phyloP scores from a whole-genome alignment of 2,888 invertebrate species.

The Eurytoma adleriae region DNA sequence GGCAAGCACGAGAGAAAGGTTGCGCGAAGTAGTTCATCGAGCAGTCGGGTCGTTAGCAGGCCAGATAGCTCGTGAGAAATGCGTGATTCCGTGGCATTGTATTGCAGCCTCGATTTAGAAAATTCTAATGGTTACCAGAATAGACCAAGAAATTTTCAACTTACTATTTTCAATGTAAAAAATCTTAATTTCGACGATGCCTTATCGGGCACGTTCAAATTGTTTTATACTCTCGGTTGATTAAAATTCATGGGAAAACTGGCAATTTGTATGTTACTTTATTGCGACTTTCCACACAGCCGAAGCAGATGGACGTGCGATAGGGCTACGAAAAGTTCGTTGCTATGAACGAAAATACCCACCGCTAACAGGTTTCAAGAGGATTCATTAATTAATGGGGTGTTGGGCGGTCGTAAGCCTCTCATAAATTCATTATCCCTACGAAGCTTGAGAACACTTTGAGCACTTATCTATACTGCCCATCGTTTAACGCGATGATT shows the following conservation, averaged over 20 bases:
- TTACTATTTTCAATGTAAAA: too few species aligned
- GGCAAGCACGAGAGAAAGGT: conserved; percentile 43
- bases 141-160: too few species aligned
- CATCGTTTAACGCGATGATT: not conserved
- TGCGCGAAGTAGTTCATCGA: conserved; percentile 44
- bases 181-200: too few species aligned
- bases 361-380: conserved; percentile 13
- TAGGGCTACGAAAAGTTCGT: not conserved
- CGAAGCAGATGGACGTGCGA: conserved; percentile 2
- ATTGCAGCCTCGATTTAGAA: too few species aligned
- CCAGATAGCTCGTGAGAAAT: conserved; percentile 22
- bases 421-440: conserved; percentile 49
- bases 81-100: not conserved
- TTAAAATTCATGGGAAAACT: too few species aligned
- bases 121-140: too few species aligned
- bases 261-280: too few species aligned
- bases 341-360: conserved; percentile 20
- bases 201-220: too few species aligned
- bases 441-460: not conserved
- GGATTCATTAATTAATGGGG: conserved; percentile 41
- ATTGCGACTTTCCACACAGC: conserved; percentile 5
- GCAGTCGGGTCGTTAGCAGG: too few species aligned
- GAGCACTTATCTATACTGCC: conserved; percentile 14
- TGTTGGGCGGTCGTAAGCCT: not conserved
- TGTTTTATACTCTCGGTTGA: too few species aligned